Evolutionary conservation across 64 coral and sea anemone species (phyloP).

Genomic region (Pachyseris speciosa): DNA sequence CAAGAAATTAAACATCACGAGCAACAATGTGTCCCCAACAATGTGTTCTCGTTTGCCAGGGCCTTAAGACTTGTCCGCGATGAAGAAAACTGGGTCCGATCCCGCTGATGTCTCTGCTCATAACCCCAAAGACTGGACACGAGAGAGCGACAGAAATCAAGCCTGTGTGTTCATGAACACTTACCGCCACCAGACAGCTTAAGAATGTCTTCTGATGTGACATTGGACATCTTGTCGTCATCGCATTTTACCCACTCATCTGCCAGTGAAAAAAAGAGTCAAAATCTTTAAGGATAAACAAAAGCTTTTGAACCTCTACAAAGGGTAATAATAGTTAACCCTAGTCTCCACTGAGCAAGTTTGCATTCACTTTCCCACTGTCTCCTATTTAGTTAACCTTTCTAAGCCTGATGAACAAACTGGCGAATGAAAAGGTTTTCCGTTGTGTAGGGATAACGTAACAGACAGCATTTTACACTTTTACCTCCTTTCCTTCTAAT

Average conservation of each 20-base stretch:
- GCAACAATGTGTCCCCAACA: too few relatives aligned
- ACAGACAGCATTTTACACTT: not conserved
- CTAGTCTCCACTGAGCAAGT: not conserved
- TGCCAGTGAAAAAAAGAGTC: not conserved
- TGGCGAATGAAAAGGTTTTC: not conserved
- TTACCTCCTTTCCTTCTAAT: constrained; percentile 87
- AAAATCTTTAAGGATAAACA: not conserved
- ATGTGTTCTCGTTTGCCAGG: too few relatives aligned
- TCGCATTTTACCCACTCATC: constrained; percentile 76
- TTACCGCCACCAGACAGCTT: constrained; percentile 50
- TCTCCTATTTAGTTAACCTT: too few relatives aligned
- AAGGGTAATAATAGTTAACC: not conserved
- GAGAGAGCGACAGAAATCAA: not conserved
- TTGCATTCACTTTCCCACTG: too few relatives aligned
- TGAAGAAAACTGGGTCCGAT: too few relatives aligned
- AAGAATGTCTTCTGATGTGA: constrained; percentile 51
- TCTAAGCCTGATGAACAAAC: not conserved
- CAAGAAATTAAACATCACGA: too few relatives aligned
- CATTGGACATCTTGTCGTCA: constrained; percentile 59
- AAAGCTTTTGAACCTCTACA: not conserved
- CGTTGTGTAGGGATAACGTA: not conserved
- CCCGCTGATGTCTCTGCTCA: too few relatives aligned
- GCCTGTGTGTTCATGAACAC: not conserved
- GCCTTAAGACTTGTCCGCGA: too few relatives aligned
- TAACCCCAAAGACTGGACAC: too few relatives aligned